These are phyloP conservation scores for Sus cebifrons DNA, from an alignment of 2,797 vertebrate species.

Conservation along the genomic window DNA sequence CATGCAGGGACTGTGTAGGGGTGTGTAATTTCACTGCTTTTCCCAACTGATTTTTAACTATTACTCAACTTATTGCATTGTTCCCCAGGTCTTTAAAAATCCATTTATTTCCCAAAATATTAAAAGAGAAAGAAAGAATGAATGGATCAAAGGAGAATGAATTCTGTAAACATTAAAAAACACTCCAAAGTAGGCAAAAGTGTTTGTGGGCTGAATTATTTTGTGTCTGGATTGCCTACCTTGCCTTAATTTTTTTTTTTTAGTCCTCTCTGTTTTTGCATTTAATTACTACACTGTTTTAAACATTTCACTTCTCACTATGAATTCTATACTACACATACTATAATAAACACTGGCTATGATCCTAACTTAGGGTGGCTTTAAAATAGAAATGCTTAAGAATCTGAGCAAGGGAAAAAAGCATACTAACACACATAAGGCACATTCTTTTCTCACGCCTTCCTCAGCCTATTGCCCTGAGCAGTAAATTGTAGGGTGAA, in stretches of 20 bases:
- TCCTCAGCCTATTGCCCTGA: slow-evolving; percentile 46
- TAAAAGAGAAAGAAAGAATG: slow-evolving; percentile 46
- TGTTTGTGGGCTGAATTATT: slow-evolving; percentile 41
- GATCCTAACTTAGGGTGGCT: slow-evolving; percentile 70
- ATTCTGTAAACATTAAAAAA: slow-evolving; percentile 52
- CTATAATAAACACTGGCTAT: slow-evolving; percentile 71
- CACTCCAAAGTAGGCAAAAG: neutral
- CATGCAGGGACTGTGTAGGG: neutral
- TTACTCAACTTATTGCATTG: slow-evolving; percentile 63
- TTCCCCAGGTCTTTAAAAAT: slow-evolving; percentile 5
- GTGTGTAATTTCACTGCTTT: slow-evolving; percentile 59
- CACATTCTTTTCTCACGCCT: slow-evolving; percentile 77
- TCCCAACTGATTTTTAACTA: slow-evolving; percentile 52
- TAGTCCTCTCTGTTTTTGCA: slow-evolving; percentile 41
- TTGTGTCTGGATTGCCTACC: slow-evolving; percentile 56
- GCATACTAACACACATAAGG: slow-evolving; percentile 46
- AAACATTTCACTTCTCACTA: slow-evolving; percentile 73
- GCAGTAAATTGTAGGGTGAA: slow-evolving; percentile 69
- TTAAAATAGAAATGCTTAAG: slow-evolving; percentile 78
- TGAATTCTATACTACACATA: slow-evolving; percentile 63
- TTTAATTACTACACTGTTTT: slow-evolving; percentile 65
- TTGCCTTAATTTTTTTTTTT: slow-evolving; percentile 6
- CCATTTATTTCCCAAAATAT: slow-evolving; percentile 8
- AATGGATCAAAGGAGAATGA: slow-evolving; percentile 46
- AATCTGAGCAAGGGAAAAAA: slow-evolving; percentile 47